Evolutionary conservation across 2,888 invertebrate species (phyloP).

Genomic region (Mylabris sibirica): DNA sequence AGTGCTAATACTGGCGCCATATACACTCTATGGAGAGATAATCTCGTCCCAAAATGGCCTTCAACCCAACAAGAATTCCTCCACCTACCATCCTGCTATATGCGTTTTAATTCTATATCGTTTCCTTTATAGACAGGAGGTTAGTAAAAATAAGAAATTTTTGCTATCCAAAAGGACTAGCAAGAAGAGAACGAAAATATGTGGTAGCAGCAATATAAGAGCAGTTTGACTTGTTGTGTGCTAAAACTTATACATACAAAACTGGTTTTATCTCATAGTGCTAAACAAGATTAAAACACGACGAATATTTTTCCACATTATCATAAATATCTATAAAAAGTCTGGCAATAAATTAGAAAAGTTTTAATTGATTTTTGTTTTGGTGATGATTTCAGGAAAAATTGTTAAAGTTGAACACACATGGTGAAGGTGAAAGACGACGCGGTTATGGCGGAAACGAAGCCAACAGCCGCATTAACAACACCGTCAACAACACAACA

Average conservation of each 20-base stretch:
- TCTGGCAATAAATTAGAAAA: not conserved
- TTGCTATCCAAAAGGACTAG: not conserved
- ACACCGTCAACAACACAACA: constrained; percentile 30
- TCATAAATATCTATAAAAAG: not conserved
- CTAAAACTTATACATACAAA: not conserved
- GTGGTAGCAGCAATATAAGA: not conserved
- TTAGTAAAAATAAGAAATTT: constrained; percentile 1
- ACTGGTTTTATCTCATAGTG: no score
- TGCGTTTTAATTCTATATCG: not conserved
- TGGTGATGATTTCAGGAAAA: not conserved
- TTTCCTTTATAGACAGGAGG: no score
- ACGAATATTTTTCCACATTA: not conserved
- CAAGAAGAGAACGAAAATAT: not conserved
- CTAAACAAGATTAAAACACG: no score
- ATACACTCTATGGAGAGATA: not conserved
- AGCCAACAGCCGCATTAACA: constrained; percentile 45
- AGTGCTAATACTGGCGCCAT: constrained; percentile 13
- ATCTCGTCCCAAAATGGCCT: constrained; percentile 17
- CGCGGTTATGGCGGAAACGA: constrained; percentile 55
- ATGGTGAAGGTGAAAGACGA: constrained; percentile 63
- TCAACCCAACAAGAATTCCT: constrained; percentile 11
- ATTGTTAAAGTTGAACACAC: constrained; percentile 33
- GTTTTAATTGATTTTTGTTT: not conserved
- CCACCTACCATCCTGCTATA: not conserved
- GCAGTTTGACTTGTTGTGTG: constrained; percentile 3